Evolutionary conservation across 2,113 vertebrate genomes (phyloP), one percentile per base, ranked within the genome.

Genomic region (Scopus umbretta): DNA sequence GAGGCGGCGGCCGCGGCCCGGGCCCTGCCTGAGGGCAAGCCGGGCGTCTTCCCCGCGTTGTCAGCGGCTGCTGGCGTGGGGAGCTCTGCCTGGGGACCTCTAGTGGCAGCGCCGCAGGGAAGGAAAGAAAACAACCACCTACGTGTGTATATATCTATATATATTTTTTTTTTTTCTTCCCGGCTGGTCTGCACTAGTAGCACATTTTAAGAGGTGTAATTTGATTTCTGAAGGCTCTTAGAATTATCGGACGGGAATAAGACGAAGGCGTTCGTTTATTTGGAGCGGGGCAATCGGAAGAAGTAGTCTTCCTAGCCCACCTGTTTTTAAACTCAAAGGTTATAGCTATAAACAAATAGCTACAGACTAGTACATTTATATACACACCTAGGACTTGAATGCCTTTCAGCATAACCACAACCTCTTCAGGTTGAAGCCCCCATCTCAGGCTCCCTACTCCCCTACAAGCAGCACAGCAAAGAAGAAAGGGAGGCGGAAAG

Each of bases 61-160:
- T 55, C 20, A 15, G 65, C 45, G 1, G 50, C 45, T 2, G 29
- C 2, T 4, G 34, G 30, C 68, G 1, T 5, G 25, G 4, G 17
- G 17, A 27, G 47, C 87, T 19, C 86, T 13, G 82, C 70, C 70
- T 2, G 9, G 9, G 72, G 49, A 34, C 80, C 87, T 82, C 90
- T n/a, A 47, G 90, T 1, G 92, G 85, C 81, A 42, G 50, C 1
- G 29, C 58, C 9, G 20, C 62, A 2, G 34, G 19, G 25, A 4
- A 11, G n/a, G n/a, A 11, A 16, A 38, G 14, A 18, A 65, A 73
- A 50, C 59, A 19, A 16, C 16, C 8, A 2, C 36, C 58, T 25
- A 2, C 30, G 2, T 10, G 19, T n/a, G n/a, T n/a, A n/a, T n/a
- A n/a, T n/a, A n/a, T n/a, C n/a, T n/a, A n/a, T n/a, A n/a, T n/a